Conservation (phyloP, 2,797 vertebrate genomes). For the Orestias chungarensis region DNA sequence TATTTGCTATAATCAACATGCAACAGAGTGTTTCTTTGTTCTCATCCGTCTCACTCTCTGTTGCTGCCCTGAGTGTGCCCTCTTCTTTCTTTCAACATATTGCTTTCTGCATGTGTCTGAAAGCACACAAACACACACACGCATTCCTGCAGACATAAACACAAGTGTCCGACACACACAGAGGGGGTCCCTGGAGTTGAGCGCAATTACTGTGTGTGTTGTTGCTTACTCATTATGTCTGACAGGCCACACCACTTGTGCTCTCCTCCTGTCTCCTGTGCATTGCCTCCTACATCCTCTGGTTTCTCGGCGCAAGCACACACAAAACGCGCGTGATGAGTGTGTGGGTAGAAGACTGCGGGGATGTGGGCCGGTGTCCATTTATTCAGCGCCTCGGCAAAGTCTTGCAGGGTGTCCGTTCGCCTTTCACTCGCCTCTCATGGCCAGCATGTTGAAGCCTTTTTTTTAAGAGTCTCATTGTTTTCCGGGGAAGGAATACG, state of each 20-base stretch:
- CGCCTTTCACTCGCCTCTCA: constrained; percentile 8
- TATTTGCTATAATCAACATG: constrained; percentile 40
- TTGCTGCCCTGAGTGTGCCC: constrained; percentile 44
- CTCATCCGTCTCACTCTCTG: constrained; percentile 42
- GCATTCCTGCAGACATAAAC: constrained; percentile 62
- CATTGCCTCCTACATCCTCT: constrained; percentile 57
- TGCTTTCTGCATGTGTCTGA: constrained; percentile 34
- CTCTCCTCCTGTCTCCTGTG: constrained; percentile 70
- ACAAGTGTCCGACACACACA: constrained; percentile 58
- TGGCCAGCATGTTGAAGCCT: constrained; percentile 14
- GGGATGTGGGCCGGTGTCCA: constrained; percentile 26
- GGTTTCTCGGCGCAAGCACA: constrained; percentile 27
- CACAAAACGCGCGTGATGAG: constrained; percentile 25
- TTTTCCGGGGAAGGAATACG: constrained; percentile 3
- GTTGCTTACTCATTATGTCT: constrained; percentile 84
- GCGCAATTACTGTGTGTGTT: constrained; percentile 81
- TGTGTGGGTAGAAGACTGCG: constrained; percentile 23
- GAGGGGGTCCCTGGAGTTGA: constrained; percentile 72
- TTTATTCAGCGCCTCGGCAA: constrained; percentile 38
- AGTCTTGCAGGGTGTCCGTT: constrained; percentile 34
- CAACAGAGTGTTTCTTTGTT: constrained; percentile 50
- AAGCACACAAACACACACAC: constrained; percentile 5
- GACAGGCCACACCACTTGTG: constrained; percentile 79
- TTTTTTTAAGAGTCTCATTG: constrained; percentile 19
- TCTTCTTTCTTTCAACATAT: constrained; percentile 45